Base-by-base conservation (phyloP, 2,113 vertebrate genomes). In the Bubalus kerabau region DNA sequence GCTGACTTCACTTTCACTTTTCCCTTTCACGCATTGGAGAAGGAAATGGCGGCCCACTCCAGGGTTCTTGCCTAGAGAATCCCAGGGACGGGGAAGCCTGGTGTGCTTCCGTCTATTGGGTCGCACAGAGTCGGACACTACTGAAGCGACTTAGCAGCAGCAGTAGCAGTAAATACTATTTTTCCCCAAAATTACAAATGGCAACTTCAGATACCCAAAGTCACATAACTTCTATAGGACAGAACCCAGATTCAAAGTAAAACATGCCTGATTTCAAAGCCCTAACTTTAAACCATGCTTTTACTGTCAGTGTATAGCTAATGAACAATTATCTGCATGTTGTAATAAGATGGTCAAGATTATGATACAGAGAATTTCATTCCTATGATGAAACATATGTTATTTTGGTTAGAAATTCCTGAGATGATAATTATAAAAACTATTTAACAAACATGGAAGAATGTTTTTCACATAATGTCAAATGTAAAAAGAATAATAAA, bases 381-480 rank as follows among this genome's bases (percentile, higher is more conserved):
- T 93, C 7, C 32, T 93, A 92, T 84, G 48, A 54, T 36, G 50
- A 64, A 93, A 59, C 82, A 52, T 57, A 46, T 92, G 52, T 54
- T 62, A 80, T 52, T 94, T 87, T 87, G 23, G 21, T 48, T 95
- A 94, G 17, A n/a, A 96, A 96, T 94, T 90, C 40, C 9, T 52
- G n/a, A 76, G 57, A 82, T 91, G 40, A 54, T 88, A 93, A 93
- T 85, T 88, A n/a, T 85, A 52, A 96, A 95, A 94, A 90, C 32
- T 64, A 94, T 82, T 81, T 60, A 87, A 90, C 21, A 92, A 95
- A 95, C 56, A 83, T 7, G 15, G 36, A 90, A 60, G 57, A 87
- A 62, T 94, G 56, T 56, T 87, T 87, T 94, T 78, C 16, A 48
- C n/a, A 92, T 26, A 76, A 80, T 92, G 64, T 67, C 76, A 87